Evolutionary conservation across 2,888 invertebrate species (phyloP).

Genomic region (Drosophila pseudotalamancana): DNA sequence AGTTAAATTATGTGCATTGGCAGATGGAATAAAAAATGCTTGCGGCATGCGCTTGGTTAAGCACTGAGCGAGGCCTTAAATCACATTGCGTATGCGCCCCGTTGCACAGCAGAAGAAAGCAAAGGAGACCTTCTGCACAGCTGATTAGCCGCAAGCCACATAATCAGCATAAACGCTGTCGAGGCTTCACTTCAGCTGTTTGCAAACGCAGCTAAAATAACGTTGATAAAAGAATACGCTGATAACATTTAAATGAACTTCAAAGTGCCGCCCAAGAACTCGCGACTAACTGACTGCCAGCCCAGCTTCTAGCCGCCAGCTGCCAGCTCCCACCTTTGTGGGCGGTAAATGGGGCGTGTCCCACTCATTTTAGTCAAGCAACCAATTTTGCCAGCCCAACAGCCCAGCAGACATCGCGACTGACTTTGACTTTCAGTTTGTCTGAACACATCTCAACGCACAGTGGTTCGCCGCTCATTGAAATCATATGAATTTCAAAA

Average conservation of each 20-base stretch:
- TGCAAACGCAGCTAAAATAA: constrained; percentile 73
- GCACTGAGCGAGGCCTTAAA: constrained; percentile 52
- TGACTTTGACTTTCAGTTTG: constrained; percentile 34
- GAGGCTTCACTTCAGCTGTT: constrained; percentile 68
- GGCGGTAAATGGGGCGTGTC: constrained; percentile 32
- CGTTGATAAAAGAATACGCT: constrained; percentile 56
- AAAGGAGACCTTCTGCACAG: not conserved
- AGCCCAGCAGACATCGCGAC: constrained; percentile 22
- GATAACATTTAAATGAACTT: constrained; percentile 81
- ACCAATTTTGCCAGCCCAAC: constrained; percentile 43
- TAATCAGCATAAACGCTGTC: constrained; percentile 42
- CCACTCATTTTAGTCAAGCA: constrained; percentile 42
- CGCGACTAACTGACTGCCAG: constrained; percentile 44
- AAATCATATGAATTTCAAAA: not conserved
- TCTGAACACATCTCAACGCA: constrained; percentile 40
- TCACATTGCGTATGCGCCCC: constrained; percentile 70
- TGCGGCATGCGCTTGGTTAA: constrained; percentile 48
- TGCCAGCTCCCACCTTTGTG: not conserved
- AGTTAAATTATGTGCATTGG: constrained; percentile 48
- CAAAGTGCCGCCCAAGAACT: constrained; percentile 75
- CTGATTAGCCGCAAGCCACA: constrained; percentile 43
- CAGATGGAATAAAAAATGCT: constrained; percentile 24
- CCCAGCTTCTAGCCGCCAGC: constrained; percentile 16
- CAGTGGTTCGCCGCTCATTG: constrained; percentile 17
- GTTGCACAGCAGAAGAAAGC: constrained; percentile 45